Evolutionary conservation across 2,888 invertebrate genomes (phyloP).

Genomic region (Hirtodrosophila confusa): DNA sequence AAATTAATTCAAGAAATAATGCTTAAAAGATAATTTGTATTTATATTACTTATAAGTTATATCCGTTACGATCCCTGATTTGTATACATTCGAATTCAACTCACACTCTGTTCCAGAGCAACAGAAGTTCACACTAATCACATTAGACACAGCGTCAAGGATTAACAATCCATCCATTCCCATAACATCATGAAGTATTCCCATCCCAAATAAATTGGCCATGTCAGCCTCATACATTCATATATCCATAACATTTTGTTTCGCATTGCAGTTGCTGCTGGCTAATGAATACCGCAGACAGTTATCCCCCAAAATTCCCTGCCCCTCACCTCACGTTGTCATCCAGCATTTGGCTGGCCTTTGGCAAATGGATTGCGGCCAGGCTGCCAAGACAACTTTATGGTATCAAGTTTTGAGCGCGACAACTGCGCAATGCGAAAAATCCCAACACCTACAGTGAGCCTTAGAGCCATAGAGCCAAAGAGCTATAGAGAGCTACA

Average conservation of each 20-base stretch:
- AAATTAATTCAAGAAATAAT: too few relatives aligned
- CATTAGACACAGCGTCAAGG: slow-evolving; percentile 22
- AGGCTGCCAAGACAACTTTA: slow-evolving; percentile 68
- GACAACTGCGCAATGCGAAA: slow-evolving; percentile 68
- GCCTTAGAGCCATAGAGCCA: slow-evolving; percentile 21
- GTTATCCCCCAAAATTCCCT: slow-evolving; percentile 14
- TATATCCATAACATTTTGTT: slow-evolving; percentile 48
- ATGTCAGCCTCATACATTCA: slow-evolving; percentile 25
- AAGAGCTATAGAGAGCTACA: slow-evolving; percentile 14
- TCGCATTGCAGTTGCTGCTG: slow-evolving; percentile 39
- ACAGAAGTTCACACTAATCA: slow-evolving; percentile 20
- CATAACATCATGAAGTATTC: background rate
- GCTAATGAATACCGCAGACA: slow-evolving; percentile 68
- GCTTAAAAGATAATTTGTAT: too few relatives aligned
- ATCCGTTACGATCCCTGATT: too few relatives aligned
- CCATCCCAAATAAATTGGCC: slow-evolving; percentile 4
- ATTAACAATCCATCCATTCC: slow-evolving; percentile 3
- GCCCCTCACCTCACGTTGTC: background rate
- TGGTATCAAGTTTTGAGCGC: slow-evolving; percentile 63
- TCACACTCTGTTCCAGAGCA: background rate
- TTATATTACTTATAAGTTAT: too few relatives aligned
- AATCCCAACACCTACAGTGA: slow-evolving; percentile 61
- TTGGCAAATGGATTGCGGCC: slow-evolving; percentile 75
- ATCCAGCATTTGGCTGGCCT: slow-evolving; percentile 34
- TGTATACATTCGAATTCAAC: background rate